Conservation (phyloP, 2,113 vertebrate species). For the Ondatra zibethicus region DNA sequence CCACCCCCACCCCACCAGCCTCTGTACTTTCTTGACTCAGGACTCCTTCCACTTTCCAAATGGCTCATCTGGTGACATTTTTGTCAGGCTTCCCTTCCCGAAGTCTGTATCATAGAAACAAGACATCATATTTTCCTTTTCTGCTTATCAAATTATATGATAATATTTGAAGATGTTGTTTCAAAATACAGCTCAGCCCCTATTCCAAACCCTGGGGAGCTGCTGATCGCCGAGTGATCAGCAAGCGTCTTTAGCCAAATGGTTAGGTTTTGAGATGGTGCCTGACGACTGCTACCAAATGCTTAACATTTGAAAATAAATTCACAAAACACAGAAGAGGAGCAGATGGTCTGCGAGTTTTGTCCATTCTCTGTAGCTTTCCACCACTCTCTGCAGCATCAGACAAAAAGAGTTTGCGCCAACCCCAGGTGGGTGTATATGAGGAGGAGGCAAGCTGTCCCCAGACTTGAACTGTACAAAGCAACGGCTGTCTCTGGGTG, state of each 20-base stretch:
- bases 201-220: slow-evolving; percentile 45
- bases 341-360: slow-evolving; percentile 83
- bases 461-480: slow-evolving; percentile 64
- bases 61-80: not conserved
- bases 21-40: not conserved
- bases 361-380: slow-evolving; percentile 75
- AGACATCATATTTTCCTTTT: slow-evolving; percentile 60
- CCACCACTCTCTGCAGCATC: slow-evolving; percentile 61
- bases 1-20: too few relatives aligned
- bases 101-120: slow-evolving; percentile 68
- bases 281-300: slow-evolving; percentile 85
- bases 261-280: slow-evolving; percentile 84
- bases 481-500: slow-evolving; percentile 1
- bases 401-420: slow-evolving; percentile 43
- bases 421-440: not conserved
- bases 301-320: slow-evolving; percentile 87
- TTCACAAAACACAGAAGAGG: slow-evolving; percentile 84
- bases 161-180: slow-evolving; percentile 77
- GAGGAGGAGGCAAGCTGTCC: slow-evolving; percentile 64
- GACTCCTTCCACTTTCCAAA: slow-evolving; percentile 16
- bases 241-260: slow-evolving; percentile 79
- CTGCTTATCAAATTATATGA: slow-evolving; percentile 55
- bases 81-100: slow-evolving; percentile 33
- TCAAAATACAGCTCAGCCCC: slow-evolving; percentile 61
- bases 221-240: slow-evolving; percentile 42